Base-by-base conservation (phyloP, 2,113 vertebrate species). In the Festucalex cinctus region DNA sequence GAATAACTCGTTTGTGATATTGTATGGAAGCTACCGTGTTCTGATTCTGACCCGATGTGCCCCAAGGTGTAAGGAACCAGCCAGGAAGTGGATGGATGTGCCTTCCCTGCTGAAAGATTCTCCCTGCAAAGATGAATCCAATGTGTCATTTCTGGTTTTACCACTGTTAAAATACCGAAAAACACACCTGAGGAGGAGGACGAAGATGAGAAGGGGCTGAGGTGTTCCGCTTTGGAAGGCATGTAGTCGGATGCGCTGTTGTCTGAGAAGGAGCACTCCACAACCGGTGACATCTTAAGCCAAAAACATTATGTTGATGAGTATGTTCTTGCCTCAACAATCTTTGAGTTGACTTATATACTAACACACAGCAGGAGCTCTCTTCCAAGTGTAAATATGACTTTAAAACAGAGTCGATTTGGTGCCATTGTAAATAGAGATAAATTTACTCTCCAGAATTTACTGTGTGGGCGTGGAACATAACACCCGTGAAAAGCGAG, bases 231-330 rank as follows among this genome's bases (percentile, higher is more conserved):
- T 37, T 12, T 51, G 39, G 22, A 73, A 8, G 84, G 81, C 63
- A 86, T 85, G 66, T 85, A 85, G 70, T 91, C n/a, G n/a, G n/a
- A n/a, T n/a, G n/a, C n/a, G n/a, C n/a, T n/a, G n/a, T n/a, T 83
- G 61, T 91, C 90, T 41, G 75, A 88, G 67, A 88, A 82, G 9
- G 14, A 84, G 24, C 90, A 90, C 76, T 93, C 88, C 36, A 81
- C 73, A 64, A 88, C 83, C 57, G 93, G 90, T 62, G 92, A 91
- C 36, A 91, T 83, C 93, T 95, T 10, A 69, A 73, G 22, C 32
- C 0, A 69, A n/a, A n/a, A 53, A 35, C n/a, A 8, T n/a, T 12
- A n/a, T n/a, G 32, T 46, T 20, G n/a, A n/a, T 19, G 1, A 19
- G 44, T 19, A 19, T 46, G 44, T 46, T 46, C 44, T 17, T 22